Base-by-base conservation (phyloP, 2,888 invertebrate species). In the Parnassius mnemosyne region DNA sequence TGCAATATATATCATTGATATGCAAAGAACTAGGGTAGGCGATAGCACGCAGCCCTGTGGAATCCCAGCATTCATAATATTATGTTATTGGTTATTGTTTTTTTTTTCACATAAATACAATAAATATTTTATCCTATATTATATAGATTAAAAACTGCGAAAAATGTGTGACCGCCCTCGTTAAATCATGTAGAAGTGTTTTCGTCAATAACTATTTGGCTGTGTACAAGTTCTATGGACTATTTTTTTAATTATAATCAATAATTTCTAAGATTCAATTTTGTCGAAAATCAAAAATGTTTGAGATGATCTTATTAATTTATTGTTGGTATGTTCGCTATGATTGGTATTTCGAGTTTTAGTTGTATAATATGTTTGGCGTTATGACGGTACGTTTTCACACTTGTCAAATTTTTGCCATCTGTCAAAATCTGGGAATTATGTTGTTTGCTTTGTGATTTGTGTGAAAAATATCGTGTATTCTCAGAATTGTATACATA, bases 161-260 rank as follows among this genome's bases (percentile, higher is more conserved):
- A 49, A 56, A 57, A 57, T 57, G 57, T 55, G 63, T 64, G 68
- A 56, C 56, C 65, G 65, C 61, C 62, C 44, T 43, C 60, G 34
- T 65, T 58, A 53, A 53, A 59, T 60, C 60, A 67, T 66, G 63
- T 68, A 69, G 68, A 69, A 70, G 65, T 65, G 65, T 71, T 74
- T 76, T 75, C 71, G 69, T 34, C 34, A 74, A 76, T 73, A 71
- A 78, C 69, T 76, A 75, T 77, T 79, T 79, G 84, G 84, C 84
- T 83, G 82, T 83, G 83, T 77, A 75, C 69, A 69, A 5, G 56
- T 66, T 76, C 76, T 74, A 67, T 69, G 65, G 69, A 74, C 72
- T 66, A 73, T 75, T 58, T 9, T n/a, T 62, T 54, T 55, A 71
- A 62, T 65, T 51, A 56, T 61, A 52, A 49, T 57, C 51, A 57